Evolutionary conservation across 1,140 invertebrate genomes (phyloP), one percentile per base, ranked within the genome.

Genomic region (Danaus melanippus): DNA sequence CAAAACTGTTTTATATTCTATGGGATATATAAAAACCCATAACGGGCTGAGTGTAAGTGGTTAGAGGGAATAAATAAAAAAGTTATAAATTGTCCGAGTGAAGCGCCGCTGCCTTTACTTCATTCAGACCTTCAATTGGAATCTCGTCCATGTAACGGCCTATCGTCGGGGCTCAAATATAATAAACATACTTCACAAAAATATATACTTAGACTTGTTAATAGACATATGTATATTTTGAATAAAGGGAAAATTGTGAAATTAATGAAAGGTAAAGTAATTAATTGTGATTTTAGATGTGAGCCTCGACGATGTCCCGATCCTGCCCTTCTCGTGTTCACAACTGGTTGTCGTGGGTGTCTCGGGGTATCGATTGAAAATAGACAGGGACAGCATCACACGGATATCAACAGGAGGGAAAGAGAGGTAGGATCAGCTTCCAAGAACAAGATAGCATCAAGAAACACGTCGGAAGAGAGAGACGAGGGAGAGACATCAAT

Each of bases 401-500:
- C 6, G 10, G 10, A 40, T 39, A 51, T 55, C 42, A 12, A 11
- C 40, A 17, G 0, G 43, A 9, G 10, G 44, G 54, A 74, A 9
- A 12, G 69, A 62, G 73, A 77, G 54, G 56, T 12, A 61, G 56
- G 17, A 52, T 12, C 41, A 59, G 68, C 71, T 83, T 83, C 79
- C 65, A 54, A 80, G 79, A 83, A 83, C 67, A 83, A 83, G 79
- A 83, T 83, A 79, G 76, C 70, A 83, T 83, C 79, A 67, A 60
- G 62, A 76, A 66, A 69, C 62, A 62, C 64, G 62, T 68, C 62
- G 75, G 70, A 71, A 67, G 69, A 79, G 58, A 62, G 74, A 71
- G 79, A 79, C 68, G 69, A 71, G 71, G 75, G 69, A 68, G 78
- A 69, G 74, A 62, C 70, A 67, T 78, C 70, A 79, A 81, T 79